Evolutionary conservation across 2,888 invertebrate species (phyloP).

Genomic region (Sepiola atlantica): DNA sequence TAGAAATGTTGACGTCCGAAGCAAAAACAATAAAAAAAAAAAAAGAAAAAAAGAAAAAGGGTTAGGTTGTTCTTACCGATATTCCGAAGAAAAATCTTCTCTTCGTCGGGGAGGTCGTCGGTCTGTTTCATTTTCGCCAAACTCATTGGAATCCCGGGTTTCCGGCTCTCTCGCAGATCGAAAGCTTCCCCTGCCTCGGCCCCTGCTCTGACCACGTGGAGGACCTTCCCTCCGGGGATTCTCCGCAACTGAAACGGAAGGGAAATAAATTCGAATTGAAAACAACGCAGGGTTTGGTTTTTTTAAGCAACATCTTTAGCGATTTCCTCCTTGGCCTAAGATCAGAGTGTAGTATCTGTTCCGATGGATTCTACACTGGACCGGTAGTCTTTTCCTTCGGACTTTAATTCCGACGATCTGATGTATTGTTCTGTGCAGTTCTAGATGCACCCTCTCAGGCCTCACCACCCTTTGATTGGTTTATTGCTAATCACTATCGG

Average conservation of each 20-base stretch:
- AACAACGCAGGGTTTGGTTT: too few relatives aligned
- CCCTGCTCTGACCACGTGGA: conserved; percentile 39
- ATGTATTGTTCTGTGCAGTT: too few relatives aligned
- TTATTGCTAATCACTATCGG: too few relatives aligned
- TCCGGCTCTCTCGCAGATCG: conserved; percentile 35
- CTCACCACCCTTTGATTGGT: too few relatives aligned
- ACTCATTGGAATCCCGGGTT: conserved; percentile 44
- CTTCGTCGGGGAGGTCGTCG: conserved; percentile 45
- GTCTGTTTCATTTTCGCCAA: conserved; percentile 47
- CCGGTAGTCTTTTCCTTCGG: too few relatives aligned
- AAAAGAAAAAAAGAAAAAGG: background rate
- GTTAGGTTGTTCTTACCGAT: conserved; percentile 11
- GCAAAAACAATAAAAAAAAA: background rate
- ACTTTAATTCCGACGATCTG: too few relatives aligned
- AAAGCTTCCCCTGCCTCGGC: conserved; percentile 44
- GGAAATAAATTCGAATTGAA: background rate
- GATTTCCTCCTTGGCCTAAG: too few relatives aligned
- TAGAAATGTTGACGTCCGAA: background rate
- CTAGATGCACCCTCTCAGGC: too few relatives aligned
- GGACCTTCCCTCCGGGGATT: conserved; percentile 33
- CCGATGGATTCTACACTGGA: too few relatives aligned
- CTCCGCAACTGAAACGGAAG: background rate
- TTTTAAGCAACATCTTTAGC: too few relatives aligned
- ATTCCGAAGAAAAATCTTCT: conserved; percentile 46
- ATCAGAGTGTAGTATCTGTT: too few relatives aligned